These are phyloP conservation scores for Pocillopora meandrina DNA, from an alignment of 92 coral and sea anemone genomes.

Conservation along the genomic window DNA sequence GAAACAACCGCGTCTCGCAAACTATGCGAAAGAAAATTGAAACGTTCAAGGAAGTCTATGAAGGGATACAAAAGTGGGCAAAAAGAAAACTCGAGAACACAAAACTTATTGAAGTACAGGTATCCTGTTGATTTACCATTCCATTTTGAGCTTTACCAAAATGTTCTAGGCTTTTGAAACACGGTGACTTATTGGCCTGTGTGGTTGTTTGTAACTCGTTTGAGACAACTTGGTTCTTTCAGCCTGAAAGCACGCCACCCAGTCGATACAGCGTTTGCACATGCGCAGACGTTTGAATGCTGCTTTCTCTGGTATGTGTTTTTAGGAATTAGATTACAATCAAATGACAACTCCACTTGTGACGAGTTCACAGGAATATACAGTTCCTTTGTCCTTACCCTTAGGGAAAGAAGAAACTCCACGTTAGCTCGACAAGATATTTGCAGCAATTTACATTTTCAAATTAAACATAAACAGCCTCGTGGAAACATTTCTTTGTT, in stretches of 20 bases:
- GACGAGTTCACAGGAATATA: conserved; percentile 66
- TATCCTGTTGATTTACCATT: too few relatives aligned
- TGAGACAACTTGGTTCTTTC: background rate
- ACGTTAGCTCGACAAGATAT: background rate
- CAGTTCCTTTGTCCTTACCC: conserved; percentile 83
- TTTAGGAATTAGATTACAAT: background rate
- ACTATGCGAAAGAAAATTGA: too few relatives aligned
- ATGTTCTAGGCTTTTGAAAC: too few relatives aligned
- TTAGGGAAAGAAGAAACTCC: conserved; percentile 12
- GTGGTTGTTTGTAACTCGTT: too few relatives aligned
- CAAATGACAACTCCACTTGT: conserved; percentile 43
- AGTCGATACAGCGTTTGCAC: background rate
- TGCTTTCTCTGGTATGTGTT: background rate
- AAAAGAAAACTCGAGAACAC: too few relatives aligned
- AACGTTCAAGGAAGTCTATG: too few relatives aligned
- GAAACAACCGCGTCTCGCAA: too few relatives aligned
- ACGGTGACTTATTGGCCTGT: too few relatives aligned
- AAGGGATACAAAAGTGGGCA: too few relatives aligned
- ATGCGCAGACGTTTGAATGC: background rate
- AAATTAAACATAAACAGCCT: background rate
- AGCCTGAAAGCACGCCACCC: background rate
- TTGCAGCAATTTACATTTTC: background rate
- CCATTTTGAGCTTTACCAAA: too few relatives aligned
- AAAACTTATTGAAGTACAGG: too few relatives aligned
- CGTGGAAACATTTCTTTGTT: background rate